Conservation (phyloP, 2,888 invertebrate species). For the Melieria omissa region DNA sequence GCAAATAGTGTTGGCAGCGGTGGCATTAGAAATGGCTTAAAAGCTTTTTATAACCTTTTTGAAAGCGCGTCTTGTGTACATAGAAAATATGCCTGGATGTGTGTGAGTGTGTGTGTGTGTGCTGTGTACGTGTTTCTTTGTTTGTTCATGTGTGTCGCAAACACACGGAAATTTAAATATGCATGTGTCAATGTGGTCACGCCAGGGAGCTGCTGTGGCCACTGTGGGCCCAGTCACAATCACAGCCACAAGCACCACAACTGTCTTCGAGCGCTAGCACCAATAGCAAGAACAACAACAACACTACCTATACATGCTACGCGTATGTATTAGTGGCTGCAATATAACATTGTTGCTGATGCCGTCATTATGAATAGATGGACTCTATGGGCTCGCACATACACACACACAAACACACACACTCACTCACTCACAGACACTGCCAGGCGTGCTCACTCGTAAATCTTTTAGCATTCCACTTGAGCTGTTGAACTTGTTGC, state of each 20-base stretch:
- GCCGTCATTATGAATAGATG: too few species aligned
- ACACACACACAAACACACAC: too few species aligned
- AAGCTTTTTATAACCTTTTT: conserved; percentile 56
- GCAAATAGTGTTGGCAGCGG: conserved; percentile 44
- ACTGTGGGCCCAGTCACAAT: too few species aligned
- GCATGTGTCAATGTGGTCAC: conserved; percentile 4
- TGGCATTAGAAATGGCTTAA: conserved; percentile 58
- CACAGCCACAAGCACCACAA: too few species aligned
- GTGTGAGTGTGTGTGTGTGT: not conserved
- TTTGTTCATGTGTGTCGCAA: conserved; percentile 22
- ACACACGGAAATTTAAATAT: not conserved
- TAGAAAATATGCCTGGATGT: not conserved
- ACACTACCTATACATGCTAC: too few species aligned
- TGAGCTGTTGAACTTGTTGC: conserved; percentile 19
- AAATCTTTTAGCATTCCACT: conserved; percentile 21
- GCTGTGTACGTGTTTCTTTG: not conserved
- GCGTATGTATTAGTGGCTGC: too few species aligned
- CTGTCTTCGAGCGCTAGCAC: too few species aligned
- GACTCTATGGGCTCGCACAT: too few species aligned
- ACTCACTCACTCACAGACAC: too few species aligned
- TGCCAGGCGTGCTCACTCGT: conserved; percentile 13
- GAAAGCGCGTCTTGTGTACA: conserved; percentile 10
- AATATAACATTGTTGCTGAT: too few species aligned
- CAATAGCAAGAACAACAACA: too few species aligned
- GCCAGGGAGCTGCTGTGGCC: not conserved